Base-by-base conservation (phyloP, 2,797 vertebrate genomes). In the Threskiornis aethiopicus region DNA sequence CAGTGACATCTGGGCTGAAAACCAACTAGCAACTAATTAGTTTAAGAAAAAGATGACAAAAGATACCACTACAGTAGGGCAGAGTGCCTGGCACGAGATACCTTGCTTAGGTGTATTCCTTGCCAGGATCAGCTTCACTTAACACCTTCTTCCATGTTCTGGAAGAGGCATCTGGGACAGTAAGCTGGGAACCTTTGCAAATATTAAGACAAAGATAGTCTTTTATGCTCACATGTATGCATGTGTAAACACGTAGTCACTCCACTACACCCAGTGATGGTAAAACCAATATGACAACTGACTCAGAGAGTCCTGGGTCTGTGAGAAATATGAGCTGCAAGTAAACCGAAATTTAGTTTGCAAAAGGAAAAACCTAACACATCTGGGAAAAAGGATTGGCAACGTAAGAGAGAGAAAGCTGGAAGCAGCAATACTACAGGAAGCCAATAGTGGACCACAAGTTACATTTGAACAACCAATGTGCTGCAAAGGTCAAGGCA, bases 401-500 rank as follows among this genome's bases (percentile, higher is more conserved):
- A 96, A 10, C 0, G 2, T 41, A 55, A 84, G 61, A 92, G 59
- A 77, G 84, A 87, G 92, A 92, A 84, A 85, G 62, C 82, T 91
- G 96, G 90, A 96, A 89, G 58, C 65, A 76, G 75, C 54, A 72
- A 9, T 54, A 59, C 79, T 81, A 58, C 61, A 79, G 84, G 72
- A 93, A 93, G 96, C 84, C 90, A 93, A 52, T 0, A 89, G 79
- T 58, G 81, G 78, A 93, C 73, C 93, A 92, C 82, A 95, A 94
- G 90, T 42, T 76, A 62, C 65, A 69, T 92, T 52, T 62, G 72
- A 93, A 92, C 81, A 90, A 77, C 14, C n/a, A 59, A 46, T 5
- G 71, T 86, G 78, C 90, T 92, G 89, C 93, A 96, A 62, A 97
- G 90, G 92, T 84, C 94, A 91, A 14, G 54, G 75, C 90, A 88